Conservation (phyloP, 2,888 invertebrate genomes). For the Archaeoteleia sp. region DNA sequence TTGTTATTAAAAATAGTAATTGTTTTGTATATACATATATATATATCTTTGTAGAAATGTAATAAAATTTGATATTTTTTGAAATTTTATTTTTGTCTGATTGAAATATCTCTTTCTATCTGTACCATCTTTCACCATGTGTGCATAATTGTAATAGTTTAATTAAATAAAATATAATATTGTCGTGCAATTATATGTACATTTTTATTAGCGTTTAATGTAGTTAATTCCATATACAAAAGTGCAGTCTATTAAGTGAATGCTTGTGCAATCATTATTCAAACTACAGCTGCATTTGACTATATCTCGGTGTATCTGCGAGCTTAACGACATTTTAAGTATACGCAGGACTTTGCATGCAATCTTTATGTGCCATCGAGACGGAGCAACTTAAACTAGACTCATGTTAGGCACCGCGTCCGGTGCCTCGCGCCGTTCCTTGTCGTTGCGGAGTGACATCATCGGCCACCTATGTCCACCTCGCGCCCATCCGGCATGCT, state of each 20-base stretch:
- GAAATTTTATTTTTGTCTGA: too few species aligned
- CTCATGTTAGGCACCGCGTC: slow-evolving; percentile 61
- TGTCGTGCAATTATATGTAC: too few species aligned
- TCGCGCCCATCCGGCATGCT: slow-evolving; percentile 55
- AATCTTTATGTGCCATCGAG: slow-evolving; percentile 71
- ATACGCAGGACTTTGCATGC: slow-evolving; percentile 64
- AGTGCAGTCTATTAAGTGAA: slow-evolving; percentile 20
- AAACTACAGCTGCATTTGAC: slow-evolving; percentile 28
- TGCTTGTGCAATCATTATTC: slow-evolving; percentile 21
- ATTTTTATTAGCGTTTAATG: slow-evolving; percentile 9
- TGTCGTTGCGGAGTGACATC: slow-evolving; percentile 64
- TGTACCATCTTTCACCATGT: too few species aligned
- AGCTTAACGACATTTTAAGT: slow-evolving; percentile 66
- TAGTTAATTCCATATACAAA: slow-evolving; percentile 4
- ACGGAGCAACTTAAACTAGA: slow-evolving; percentile 68
- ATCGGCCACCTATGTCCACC: slow-evolving; percentile 67
- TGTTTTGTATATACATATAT: too few species aligned
- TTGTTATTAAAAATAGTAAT: too few species aligned
- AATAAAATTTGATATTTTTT: too few species aligned
- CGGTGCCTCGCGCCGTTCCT: slow-evolving; percentile 57
- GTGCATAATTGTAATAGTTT: too few species aligned
- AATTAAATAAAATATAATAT: too few species aligned
- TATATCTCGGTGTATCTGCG: slow-evolving; percentile 65
- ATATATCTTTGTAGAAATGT: too few species aligned
- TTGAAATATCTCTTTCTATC: too few species aligned